Evolutionary conservation across 2,888 invertebrate genomes (phyloP).

Genomic region (Agrotis ipsilon): DNA sequence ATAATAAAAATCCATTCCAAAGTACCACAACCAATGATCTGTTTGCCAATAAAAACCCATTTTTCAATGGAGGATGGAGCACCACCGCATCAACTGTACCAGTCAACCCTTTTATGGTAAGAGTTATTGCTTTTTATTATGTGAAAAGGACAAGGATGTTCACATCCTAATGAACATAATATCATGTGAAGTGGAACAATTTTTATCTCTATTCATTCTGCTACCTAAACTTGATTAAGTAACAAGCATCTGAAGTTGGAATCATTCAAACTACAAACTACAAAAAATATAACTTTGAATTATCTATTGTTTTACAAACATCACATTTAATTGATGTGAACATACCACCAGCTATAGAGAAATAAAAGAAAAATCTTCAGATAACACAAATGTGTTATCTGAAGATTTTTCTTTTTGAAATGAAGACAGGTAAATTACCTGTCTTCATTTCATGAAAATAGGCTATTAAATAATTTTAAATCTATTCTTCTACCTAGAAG

Average conservation of each 20-base stretch:
- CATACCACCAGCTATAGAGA: background rate
- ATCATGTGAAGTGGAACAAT: background rate
- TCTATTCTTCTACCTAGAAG: conserved; percentile 3
- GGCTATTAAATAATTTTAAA: conserved; percentile 3
- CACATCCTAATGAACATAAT: background rate
- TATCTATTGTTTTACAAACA: background rate
- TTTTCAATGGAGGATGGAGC: conserved; percentile 87
- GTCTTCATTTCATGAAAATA: background rate
- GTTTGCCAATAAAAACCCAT: conserved; percentile 87
- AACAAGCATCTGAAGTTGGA: background rate
- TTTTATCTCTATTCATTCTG: background rate
- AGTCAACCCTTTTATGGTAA: conserved; percentile 88
- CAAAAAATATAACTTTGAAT: too few relatives aligned
- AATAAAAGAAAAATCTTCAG: conserved; percentile 11
- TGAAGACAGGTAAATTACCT: too few relatives aligned
- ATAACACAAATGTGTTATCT: too few relatives aligned
- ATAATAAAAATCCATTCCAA: conserved; percentile 89
- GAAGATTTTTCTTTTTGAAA: too few relatives aligned
- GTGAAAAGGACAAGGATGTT: background rate
- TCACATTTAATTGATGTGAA: background rate
- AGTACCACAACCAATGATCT: conserved; percentile 83
- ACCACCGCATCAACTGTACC: conserved; percentile 75
- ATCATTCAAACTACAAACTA: too few relatives aligned
- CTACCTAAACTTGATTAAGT: background rate
- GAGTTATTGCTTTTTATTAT: conserved; percentile 46